Percentiles rank a stretch among this genome's conserved stretches.
Evolutionary conservation across 2,113 vertebrate species (phyloP).

Genomic region (Rafetus swinhoei): DNA sequence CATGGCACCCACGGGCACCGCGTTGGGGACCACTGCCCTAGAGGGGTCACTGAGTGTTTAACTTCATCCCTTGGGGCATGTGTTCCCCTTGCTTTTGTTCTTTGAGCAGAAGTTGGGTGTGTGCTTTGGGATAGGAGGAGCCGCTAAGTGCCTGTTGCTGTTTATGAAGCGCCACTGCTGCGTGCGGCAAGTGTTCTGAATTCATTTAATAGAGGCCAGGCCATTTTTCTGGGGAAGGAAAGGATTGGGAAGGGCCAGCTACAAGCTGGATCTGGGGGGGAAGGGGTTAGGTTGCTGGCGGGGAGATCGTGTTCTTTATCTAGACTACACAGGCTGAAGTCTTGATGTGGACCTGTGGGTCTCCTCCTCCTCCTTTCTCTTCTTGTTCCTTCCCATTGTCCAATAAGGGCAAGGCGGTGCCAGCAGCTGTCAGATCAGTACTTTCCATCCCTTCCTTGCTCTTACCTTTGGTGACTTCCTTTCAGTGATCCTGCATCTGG

Average conservation of each 20-base stretch:
- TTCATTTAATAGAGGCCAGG: fast-evolving
- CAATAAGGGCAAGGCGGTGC: neutral
- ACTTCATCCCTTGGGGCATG: neutral
- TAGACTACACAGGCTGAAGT: neutral
- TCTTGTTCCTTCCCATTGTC: fast-evolving
- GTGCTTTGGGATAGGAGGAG: fast-evolving
- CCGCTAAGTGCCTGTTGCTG: fast-evolving
- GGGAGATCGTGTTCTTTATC: neutral
- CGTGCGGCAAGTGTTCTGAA: too few relatives aligned
- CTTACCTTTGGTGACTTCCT: fast-evolving
- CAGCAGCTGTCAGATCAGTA: neutral
- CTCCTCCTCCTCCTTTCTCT: fast-evolving
- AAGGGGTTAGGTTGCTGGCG: neutral
- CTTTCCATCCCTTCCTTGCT: neutral
- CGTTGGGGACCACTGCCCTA: too few relatives aligned
- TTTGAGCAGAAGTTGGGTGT: neutral
- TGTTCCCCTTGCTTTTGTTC: neutral
- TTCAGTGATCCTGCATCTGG: neutral
- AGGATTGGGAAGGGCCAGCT: neutral
- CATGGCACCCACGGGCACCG: too few relatives aligned
- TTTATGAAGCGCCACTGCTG: fast-evolving
- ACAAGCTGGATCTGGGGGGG: neutral
- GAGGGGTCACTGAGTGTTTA: neutral
- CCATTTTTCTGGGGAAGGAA: fast-evolving
- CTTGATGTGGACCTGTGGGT: fast-evolving